phyloP scores from a whole-genome alignment of 2,888 invertebrate species.

The Brachyopa scutellaris region DNA sequence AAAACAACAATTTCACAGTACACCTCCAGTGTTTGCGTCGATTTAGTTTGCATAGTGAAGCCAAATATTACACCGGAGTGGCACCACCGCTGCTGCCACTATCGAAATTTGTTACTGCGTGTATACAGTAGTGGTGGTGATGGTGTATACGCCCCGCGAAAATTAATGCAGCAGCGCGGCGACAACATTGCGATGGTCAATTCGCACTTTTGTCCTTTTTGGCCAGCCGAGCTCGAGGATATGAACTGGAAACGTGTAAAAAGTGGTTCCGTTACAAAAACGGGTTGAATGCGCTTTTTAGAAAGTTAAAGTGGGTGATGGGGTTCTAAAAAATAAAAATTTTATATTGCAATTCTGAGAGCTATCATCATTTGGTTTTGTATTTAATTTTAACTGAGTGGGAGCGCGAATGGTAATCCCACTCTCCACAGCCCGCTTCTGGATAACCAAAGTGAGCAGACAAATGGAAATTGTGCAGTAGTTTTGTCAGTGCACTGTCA shows the following conservation, averaged over 20 bases:
- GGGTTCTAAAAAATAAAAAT: conserved; percentile 7
- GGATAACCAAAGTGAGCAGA: conserved; percentile 55
- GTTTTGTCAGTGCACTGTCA: conserved; percentile 69
- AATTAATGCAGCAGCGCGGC: conserved; percentile 3
- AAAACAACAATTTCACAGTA: conserved; percentile 42
- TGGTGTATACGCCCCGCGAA: neutral
- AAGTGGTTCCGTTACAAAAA: neutral
- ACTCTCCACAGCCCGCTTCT: conserved; percentile 6
- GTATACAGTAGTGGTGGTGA: conserved; percentile 49
- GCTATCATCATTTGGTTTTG: conserved; percentile 57
- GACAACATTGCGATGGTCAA: conserved; percentile 49
- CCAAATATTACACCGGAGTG: conserved; percentile 30
- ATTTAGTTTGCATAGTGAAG: conserved; percentile 55
- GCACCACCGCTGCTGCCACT: neutral
- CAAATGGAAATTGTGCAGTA: conserved; percentile 69
- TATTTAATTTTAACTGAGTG: conserved; percentile 48
- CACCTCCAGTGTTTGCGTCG: conserved; percentile 32
- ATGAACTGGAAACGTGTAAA: conserved; percentile 36
- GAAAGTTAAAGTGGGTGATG: conserved; percentile 18
- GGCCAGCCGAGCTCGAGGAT: conserved; percentile 11
- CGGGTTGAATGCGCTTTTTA: conserved; percentile 50
- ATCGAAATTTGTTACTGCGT: conserved; percentile 37
- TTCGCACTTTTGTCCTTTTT: conserved; percentile 61
- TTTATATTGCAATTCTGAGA: conserved; percentile 41
- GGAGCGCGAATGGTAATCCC: neutral